phyloP scores from a whole-genome alignment of 2,888 invertebrate species.

The Anoncus sp. region DNA sequence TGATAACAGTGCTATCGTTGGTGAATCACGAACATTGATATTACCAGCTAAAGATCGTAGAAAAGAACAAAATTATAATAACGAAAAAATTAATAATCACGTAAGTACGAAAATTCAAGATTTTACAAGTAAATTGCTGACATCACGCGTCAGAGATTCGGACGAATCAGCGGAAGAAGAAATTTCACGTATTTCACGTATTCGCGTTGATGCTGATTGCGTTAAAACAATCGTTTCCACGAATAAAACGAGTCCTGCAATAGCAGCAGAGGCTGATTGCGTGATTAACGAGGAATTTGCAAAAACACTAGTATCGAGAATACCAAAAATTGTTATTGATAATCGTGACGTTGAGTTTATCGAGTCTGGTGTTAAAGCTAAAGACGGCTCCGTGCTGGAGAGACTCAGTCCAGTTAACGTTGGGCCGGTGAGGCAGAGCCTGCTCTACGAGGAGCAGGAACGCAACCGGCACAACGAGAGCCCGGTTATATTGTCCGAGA shows the following conservation, averaged over 20 bases:
- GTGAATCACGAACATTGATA: constrained; percentile 35
- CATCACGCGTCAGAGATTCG: constrained; percentile 6
- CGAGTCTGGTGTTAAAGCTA: constrained; percentile 77
- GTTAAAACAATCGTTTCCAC: neutral
- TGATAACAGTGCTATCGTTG: constrained; percentile 26
- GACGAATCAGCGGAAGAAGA: constrained; percentile 43
- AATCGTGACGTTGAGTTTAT: constrained; percentile 77
- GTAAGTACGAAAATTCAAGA: no score
- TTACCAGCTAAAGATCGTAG: constrained; percentile 58
- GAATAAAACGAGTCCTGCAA: constrained; percentile 76
- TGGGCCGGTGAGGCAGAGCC: constrained; percentile 80
- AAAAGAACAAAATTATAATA: constrained; percentile 50
- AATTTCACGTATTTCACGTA: constrained; percentile 45
- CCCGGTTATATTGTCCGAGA: constrained; percentile 81
- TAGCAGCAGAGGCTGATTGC: constrained; percentile 76
- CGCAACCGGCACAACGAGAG: constrained; percentile 82
- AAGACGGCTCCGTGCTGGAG: constrained; percentile 82
- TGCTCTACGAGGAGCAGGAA: constrained; percentile 81
- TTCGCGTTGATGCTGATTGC: neutral
- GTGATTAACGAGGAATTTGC: constrained; percentile 82
- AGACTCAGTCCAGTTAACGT: constrained; percentile 82
- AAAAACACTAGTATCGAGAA: constrained; percentile 75
- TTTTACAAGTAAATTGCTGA: no score
- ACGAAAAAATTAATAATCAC: no score
- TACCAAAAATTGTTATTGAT: no score